A percentile compares a stretch with the other conserved stretches of the same genome.
These are phyloP conservation scores for Leucophenga montana DNA, from an alignment of 2,888 invertebrate genomes.

Conservation along the genomic window DNA sequence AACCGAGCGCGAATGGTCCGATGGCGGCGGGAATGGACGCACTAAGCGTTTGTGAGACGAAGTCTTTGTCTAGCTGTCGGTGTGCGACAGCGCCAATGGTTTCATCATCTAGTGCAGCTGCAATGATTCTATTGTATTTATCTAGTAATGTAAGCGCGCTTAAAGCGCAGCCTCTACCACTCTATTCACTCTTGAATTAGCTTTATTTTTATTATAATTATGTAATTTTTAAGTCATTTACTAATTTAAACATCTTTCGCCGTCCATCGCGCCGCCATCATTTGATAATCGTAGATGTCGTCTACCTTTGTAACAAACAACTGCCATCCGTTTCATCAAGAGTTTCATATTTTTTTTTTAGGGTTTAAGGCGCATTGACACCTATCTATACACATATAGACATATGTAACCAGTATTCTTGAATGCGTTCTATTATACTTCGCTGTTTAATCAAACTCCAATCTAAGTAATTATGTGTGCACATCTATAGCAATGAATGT, in stretches of 20 bases:
- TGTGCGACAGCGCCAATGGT: conserved; percentile 39
- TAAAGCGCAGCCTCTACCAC: conserved; percentile 4
- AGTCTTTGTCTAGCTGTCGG: conserved; percentile 68
- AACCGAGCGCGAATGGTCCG: conserved; percentile 69
- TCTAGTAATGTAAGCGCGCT: not conserved
- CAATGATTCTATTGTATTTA: too few relatives aligned
- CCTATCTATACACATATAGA: too few relatives aligned
- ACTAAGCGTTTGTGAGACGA: conserved; percentile 71
- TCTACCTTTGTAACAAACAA: not conserved
- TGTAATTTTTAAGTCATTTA: not conserved
- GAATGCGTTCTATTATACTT: too few relatives aligned
- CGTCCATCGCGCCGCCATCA: conserved; percentile 1
- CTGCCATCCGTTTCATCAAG: not conserved
- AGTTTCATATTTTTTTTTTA: not conserved
- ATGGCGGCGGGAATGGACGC: conserved; percentile 62
- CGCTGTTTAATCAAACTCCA: too few relatives aligned
- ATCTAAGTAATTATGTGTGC: not conserved
- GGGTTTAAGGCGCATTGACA: not conserved
- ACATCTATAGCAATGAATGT: conserved; percentile 49
- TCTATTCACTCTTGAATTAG: not conserved
- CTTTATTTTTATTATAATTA: conserved; percentile 10
- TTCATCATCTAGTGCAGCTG: conserved; percentile 37
- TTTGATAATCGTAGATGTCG: not conserved
- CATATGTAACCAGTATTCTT: too few relatives aligned
- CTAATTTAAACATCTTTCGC: not conserved